phyloP scores from a whole-genome alignment of 1,140 invertebrate species.

The Ctenoplectra terminalis region DNA sequence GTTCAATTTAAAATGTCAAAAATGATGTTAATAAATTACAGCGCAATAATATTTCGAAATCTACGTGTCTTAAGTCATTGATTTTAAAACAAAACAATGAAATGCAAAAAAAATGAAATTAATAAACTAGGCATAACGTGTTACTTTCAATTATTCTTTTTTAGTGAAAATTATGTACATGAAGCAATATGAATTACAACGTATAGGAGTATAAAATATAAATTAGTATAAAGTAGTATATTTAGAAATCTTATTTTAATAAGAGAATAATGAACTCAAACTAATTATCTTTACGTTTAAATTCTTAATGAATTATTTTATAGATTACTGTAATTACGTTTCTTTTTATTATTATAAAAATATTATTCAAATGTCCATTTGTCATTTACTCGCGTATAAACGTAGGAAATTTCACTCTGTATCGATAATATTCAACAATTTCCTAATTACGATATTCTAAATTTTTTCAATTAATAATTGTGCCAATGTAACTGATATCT shows the following conservation, averaged over 20 bases:
- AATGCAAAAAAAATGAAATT: background rate
- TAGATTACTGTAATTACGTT: too few species aligned
- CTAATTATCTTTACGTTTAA: background rate
- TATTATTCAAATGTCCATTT: background rate
- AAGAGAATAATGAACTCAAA: background rate
- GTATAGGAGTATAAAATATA: too few species aligned
- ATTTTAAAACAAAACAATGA: background rate
- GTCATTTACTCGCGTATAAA: too few species aligned
- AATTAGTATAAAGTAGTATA: background rate
- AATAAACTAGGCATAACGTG: background rate
- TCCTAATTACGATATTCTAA: too few species aligned
- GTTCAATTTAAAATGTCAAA: background rate
- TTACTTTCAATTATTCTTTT: background rate
- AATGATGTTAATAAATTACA: background rate
- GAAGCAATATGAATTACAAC: background rate
- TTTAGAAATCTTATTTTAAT: too few species aligned
- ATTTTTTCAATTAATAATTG: background rate
- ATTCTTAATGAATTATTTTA: background rate
- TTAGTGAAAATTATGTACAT: background rate
- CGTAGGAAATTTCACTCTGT: too few species aligned
- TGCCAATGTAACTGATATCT: background rate
- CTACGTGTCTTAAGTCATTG: background rate
- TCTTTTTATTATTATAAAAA: background rate
- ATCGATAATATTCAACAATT: too few species aligned
- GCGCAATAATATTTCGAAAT: background rate